Conservation (phyloP, 2,113 vertebrate species). For the chimpanzee (Pan troglodytes) region NHGRI_mPanTro3-v2.1_pri NC_072398.2:108057001-108057500, state of each 20-base stretch:
- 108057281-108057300: conserved; percentile 49
- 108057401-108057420: not conserved
- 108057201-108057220: conserved; percentile 70
- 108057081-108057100: not conserved
- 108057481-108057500: not conserved
- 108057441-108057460: not conserved
- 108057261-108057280: conserved; percentile 10
- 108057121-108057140: not conserved
- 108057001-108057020: not conserved
- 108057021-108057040: not conserved
- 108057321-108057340: not conserved
- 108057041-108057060: accelerated
- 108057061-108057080: not conserved
- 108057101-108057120: not conserved
- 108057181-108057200: conserved; percentile 48
- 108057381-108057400: not conserved
- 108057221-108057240: conserved; percentile 28
- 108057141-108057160: conserved; percentile 24
- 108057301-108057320: conserved; percentile 45
- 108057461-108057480: not conserved
- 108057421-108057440: not conserved
- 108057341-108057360: conserved; percentile 49
- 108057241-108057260: not conserved
- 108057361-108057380: not conserved
- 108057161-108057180: not conserved